These are phyloP conservation scores for Platysteira castanea DNA, from an alignment of 2,113 vertebrate genomes.

Conservation along the genomic window DNA sequence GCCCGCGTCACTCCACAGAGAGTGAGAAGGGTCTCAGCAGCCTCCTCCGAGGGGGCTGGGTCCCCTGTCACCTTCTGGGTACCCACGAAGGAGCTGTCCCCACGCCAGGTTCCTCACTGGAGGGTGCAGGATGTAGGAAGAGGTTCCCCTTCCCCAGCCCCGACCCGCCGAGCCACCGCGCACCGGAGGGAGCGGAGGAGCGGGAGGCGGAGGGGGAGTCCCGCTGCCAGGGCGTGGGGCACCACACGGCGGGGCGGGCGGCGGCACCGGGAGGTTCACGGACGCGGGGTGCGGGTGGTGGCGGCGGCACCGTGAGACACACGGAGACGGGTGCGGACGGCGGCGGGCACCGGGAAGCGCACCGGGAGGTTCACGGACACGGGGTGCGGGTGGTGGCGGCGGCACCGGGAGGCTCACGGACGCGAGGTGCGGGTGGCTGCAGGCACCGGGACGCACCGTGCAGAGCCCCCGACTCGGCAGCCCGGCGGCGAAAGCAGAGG, in stretches of 20 bases:
- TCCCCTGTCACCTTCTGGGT: not conserved
- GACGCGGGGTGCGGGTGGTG: not conserved
- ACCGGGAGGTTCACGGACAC: too few relatives aligned
- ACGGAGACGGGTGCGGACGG: not conserved
- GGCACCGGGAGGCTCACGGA: too few relatives aligned
- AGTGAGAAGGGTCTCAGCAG: not conserved
- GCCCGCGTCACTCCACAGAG: not conserved
- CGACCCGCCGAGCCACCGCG: not conserved
- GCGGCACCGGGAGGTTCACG: not conserved
- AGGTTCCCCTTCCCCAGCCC: not conserved
- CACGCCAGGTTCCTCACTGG: not conserved
- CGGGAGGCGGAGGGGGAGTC: not conserved
- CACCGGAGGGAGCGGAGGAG: not conserved
- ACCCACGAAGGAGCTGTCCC: not conserved
- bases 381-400: too few relatives aligned
- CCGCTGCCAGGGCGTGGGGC: not conserved
- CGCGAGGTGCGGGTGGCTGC: too few relatives aligned
- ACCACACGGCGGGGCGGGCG: not conserved
- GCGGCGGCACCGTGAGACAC: not conserved
- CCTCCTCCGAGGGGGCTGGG: not conserved
- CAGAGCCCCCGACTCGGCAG: not conserved
- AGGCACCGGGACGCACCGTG: not conserved
- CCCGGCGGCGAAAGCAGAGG: not conserved
- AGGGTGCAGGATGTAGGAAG: not conserved
- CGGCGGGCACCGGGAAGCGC: too few relatives aligned